A percentile compares a stretch with the other conserved stretches of the same genome.
phyloP scores from a whole-genome alignment of 2,797 vertebrate genomes.

The Iguana delicatissima region DNA sequence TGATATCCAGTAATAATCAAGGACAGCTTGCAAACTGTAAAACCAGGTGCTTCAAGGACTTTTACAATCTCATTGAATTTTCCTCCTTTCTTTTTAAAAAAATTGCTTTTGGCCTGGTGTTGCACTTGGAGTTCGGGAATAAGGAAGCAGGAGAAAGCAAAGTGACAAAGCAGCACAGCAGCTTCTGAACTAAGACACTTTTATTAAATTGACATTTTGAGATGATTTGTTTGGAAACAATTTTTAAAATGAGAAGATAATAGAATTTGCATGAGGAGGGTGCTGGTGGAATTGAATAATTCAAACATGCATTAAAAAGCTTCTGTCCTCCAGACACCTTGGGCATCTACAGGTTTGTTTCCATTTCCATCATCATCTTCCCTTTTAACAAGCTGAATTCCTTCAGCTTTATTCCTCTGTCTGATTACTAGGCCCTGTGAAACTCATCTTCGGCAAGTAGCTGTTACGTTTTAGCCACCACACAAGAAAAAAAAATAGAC shows the following conservation, averaged over 20 bases:
- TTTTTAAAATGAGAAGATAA: slow-evolving; percentile 1
- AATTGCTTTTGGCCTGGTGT: not conserved
- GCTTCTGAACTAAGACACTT: slow-evolving; percentile 8
- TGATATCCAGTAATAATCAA: not conserved
- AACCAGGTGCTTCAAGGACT: not conserved
- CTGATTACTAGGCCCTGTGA: not conserved
- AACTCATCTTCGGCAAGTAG: slow-evolving; percentile 33
- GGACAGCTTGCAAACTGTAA: not conserved
- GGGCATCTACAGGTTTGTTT: slow-evolving; percentile 4
- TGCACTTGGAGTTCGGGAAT: not conserved
- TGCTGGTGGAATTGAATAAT: not conserved
- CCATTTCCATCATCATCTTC: not conserved
- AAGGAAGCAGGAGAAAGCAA: not conserved
- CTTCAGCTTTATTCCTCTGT: slow-evolving; percentile 14
- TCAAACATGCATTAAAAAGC: slow-evolving; percentile 23
- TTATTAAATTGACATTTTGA: slow-evolving; percentile 42
- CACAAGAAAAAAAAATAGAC: slow-evolving; percentile 40
- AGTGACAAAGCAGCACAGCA: slow-evolving; percentile 16
- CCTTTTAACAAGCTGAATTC: not conserved
- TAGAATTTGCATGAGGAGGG: slow-evolving; percentile 12
- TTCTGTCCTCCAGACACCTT: not conserved
- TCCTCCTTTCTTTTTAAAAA: slow-evolving; percentile 1
- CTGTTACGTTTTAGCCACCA: slow-evolving; percentile 24
- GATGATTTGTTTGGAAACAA: slow-evolving; percentile 35
- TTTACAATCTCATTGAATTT: not conserved